Conservation (phyloP, 2,888 invertebrate genomes). For the Abrostola tripartita region DNA sequence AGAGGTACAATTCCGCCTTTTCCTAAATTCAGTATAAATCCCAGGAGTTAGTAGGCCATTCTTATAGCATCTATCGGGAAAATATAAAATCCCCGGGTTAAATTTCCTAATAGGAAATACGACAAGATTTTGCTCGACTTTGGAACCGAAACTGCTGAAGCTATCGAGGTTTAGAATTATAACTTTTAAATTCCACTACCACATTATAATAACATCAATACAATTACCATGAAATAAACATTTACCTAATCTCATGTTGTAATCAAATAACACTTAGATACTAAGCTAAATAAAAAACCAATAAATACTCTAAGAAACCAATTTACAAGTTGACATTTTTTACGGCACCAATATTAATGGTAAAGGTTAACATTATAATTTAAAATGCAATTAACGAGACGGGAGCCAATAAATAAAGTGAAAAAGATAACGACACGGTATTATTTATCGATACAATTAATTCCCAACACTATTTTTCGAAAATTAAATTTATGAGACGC, state of each 20-base stretch:
- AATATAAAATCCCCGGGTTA: too few relatives aligned
- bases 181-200: slow-evolving; percentile 29
- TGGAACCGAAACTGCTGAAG: too few relatives aligned
- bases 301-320: slow-evolving; percentile 37
- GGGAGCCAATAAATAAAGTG: slow-evolving; percentile 34
- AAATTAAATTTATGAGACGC: slow-evolving; percentile 30
- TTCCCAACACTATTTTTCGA: slow-evolving; percentile 29
- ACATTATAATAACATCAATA: slow-evolving; percentile 15
- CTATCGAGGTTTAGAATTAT: slow-evolving; percentile 10
- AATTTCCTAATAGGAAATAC: too few relatives aligned
- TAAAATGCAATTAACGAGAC: slow-evolving; percentile 54
- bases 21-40: too few relatives aligned
- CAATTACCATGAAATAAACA: slow-evolving; percentile 36
- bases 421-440: slow-evolving; percentile 30
- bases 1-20: too few relatives aligned
- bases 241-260: slow-evolving; percentile 37
- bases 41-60: too few relatives aligned
- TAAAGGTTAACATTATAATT: slow-evolving; percentile 62
- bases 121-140: too few relatives aligned
- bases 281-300: slow-evolving; percentile 32
- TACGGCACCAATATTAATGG: slow-evolving; percentile 41
- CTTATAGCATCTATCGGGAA: too few relatives aligned
- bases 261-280: slow-evolving; percentile 43
- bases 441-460: slow-evolving; percentile 55
- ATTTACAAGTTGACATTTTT: slow-evolving; percentile 41